phyloP scores from a whole-genome alignment of 2,113 vertebrate species.

The Euleptes europaea region DNA sequence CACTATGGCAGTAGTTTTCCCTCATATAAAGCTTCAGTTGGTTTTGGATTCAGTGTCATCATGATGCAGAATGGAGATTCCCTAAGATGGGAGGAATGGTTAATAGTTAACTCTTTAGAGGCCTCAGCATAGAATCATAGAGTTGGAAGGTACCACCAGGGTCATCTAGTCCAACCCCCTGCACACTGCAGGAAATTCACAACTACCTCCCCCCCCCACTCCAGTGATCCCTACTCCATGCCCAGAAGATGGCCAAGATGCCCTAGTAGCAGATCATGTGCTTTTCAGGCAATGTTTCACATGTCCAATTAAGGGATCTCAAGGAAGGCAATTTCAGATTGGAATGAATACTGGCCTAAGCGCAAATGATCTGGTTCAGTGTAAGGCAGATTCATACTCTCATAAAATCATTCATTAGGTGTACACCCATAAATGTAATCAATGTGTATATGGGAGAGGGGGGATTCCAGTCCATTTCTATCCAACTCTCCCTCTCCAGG shows the following conservation, averaged over 20 bases:
- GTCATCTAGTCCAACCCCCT: too few relatives aligned
- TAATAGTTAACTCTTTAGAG: not conserved
- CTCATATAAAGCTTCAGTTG: not conserved
- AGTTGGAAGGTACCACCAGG: too few relatives aligned
- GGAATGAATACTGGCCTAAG: too few relatives aligned
- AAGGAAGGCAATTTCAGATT: too few relatives aligned
- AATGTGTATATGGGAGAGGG: not conserved
- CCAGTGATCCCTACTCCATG: too few relatives aligned
- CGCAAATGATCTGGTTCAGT: too few relatives aligned
- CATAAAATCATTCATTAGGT: not conserved
- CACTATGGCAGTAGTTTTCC: not conserved
- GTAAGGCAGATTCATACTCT: not conserved
- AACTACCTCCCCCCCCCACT: too few relatives aligned
- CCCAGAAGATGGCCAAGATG: too few relatives aligned
- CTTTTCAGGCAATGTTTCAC: not conserved
- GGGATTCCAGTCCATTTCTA: not conserved
- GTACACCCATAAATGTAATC: not conserved
- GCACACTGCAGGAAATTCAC: too few relatives aligned
- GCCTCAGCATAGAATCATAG: too few relatives aligned
- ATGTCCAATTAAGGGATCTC: too few relatives aligned
- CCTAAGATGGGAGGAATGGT: too few relatives aligned
- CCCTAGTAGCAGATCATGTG: not conserved
- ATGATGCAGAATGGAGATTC: not conserved
- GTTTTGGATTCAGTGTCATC: not conserved
- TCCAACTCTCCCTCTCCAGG: not conserved